Evolutionary conservation across 2,797 vertebrate genomes (phyloP).

Genomic region (Pogonophryne albipinna): DNA sequence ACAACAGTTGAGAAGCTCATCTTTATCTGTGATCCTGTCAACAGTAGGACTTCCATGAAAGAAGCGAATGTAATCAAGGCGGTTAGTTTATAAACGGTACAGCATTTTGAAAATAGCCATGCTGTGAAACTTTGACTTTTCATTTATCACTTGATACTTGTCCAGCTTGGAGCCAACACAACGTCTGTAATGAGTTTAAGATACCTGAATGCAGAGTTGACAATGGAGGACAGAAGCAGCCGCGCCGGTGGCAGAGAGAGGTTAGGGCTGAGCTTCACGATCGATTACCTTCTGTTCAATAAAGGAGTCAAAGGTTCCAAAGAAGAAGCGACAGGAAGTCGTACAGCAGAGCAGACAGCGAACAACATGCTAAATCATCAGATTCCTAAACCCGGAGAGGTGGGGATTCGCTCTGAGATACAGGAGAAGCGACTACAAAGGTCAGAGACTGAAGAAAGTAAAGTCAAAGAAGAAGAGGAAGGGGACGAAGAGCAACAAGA

Average conservation of each 20-base stretch:
- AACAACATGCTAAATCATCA: constrained; percentile 59
- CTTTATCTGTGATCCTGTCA: constrained; percentile 80
- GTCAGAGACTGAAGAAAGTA: constrained; percentile 54
- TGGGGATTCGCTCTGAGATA: constrained; percentile 45
- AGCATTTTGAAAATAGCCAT: constrained; percentile 42
- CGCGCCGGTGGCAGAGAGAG: constrained; percentile 63
- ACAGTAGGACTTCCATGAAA: constrained; percentile 56
- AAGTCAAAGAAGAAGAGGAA: constrained; percentile 62
- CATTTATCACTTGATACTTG: constrained; percentile 30
- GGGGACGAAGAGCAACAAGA: constrained; percentile 55
- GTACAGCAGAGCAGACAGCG: constrained; percentile 40
- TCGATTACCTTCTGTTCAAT: constrained; percentile 86
- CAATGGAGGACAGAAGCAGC: constrained; percentile 72
- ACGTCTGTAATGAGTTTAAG: constrained; percentile 60
- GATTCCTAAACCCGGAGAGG: constrained; percentile 57
- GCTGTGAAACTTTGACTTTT: constrained; percentile 57
- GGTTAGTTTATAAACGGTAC: constrained; percentile 39
- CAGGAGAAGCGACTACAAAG: constrained; percentile 51
- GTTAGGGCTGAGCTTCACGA: constrained; percentile 86
- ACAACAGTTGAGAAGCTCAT: constrained; percentile 81
- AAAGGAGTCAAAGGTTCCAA: constrained; percentile 76
- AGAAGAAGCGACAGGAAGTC: constrained; percentile 60
- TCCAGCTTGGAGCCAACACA: constrained; percentile 41
- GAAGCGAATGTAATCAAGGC: constrained; percentile 36
- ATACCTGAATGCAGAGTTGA: constrained; percentile 61